These are phyloP conservation scores for Gasterosteus aculeatus DNA, from an alignment of 2,113 vertebrate species.

Conservation along the genomic window DNA sequence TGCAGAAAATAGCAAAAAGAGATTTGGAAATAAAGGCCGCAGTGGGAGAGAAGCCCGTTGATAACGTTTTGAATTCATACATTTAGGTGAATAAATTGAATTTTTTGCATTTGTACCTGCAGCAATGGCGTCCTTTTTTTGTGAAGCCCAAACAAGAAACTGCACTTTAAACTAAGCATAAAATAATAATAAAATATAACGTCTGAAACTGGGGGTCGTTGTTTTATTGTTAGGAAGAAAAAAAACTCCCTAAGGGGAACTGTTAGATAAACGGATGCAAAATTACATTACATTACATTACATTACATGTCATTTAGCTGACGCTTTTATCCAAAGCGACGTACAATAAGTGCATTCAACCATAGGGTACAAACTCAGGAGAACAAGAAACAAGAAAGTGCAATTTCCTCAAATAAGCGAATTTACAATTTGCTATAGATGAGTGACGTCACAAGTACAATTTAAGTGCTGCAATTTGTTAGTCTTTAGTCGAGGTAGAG, in stretches of 20 bases:
- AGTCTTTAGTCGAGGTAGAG: too few species aligned
- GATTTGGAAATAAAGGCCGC: neutral
- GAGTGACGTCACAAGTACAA: too few species aligned
- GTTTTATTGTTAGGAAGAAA: neutral
- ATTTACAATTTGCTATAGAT: too few species aligned
- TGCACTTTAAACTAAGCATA: slow-evolving; percentile 11
- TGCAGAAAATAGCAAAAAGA: neutral
- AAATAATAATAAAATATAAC: neutral
- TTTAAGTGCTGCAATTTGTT: too few species aligned
- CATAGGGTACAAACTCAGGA: too few species aligned
- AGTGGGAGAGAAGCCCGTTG: neutral
- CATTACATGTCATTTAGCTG: too few species aligned
- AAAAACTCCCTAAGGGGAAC: slow-evolving; percentile 1
- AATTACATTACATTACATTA: too few species aligned
- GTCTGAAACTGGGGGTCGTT: neutral
- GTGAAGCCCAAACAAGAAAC: slow-evolving; percentile 1
- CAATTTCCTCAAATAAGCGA: too few species aligned
- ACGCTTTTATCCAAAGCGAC: too few species aligned
- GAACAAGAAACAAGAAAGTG: too few species aligned
- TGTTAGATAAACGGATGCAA: slow-evolving; percentile 15
- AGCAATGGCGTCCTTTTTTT: slow-evolving; percentile 4
- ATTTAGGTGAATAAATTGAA: slow-evolving; percentile 8
- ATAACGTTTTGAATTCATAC: slow-evolving; percentile 1
- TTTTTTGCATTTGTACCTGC: neutral
- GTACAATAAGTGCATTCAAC: too few species aligned